Evolutionary conservation across 2,113 vertebrate species (phyloP).

Genomic region (Excalfactoria chinensis): DNA sequence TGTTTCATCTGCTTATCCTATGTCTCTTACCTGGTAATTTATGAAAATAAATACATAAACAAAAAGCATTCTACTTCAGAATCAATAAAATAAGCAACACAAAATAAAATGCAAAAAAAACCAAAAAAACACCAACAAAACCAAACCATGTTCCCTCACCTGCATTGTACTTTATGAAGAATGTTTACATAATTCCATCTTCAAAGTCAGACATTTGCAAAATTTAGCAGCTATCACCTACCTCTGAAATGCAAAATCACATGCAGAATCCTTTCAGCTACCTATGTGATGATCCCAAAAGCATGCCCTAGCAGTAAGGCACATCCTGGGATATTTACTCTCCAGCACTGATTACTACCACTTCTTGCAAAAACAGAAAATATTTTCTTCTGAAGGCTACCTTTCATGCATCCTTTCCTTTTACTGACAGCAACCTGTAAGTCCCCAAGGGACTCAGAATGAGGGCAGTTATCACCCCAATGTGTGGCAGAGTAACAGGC

Average conservation of each 20-base stretch:
- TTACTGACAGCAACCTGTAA: neutral
- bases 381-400: neutral
- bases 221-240: conserved; percentile 33
- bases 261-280: neutral
- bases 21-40: conserved; percentile 58
- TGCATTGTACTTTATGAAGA: conserved; percentile 35
- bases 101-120: conserved; percentile 56
- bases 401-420: neutral
- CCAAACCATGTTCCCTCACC: neutral
- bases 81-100: conserved; percentile 65
- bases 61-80: conserved; percentile 29
- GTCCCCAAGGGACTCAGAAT: rapidly evolving
- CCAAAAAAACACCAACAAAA: neutral
- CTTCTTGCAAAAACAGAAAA: neutral
- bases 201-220: conserved; percentile 54
- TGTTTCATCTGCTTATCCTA: conserved; percentile 62
- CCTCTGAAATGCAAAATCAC: conserved; percentile 44
- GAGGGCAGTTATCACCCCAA: rapidly evolving
- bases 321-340: neutral
- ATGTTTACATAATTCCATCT: conserved; percentile 42
- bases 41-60: conserved; percentile 57
- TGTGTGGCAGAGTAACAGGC: neutral
- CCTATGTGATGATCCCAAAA: neutral
- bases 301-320: neutral
- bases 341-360: neutral